Evolutionary conservation across 1,140 invertebrate genomes (phyloP), one percentile per base, ranked within the genome.

Genomic region (honey bee (Apis mellifera)): DNA sequence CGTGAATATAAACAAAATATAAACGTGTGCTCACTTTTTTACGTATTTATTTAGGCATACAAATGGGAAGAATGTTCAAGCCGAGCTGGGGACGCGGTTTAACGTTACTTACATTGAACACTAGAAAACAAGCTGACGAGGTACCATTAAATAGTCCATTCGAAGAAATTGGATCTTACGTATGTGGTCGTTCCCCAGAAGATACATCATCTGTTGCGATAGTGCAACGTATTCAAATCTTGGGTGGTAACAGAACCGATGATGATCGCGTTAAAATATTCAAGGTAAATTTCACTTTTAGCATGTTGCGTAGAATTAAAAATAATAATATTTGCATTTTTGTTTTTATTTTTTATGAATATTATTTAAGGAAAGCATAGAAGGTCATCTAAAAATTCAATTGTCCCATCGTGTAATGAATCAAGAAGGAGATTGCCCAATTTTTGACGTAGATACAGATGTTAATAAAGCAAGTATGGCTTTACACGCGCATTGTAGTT

Each of bases 41-140:
- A 7, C 13, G 19, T 77, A 23, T 59, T 59, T 19, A 23, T 60
- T 70, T 82, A 85, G 91, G 92, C 8, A 92, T 94, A 78, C 92
- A 96, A 95, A 94, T 92, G 89, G 96, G 96, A 1, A 95, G 96
- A 7, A 95, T 95, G 75, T 97, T 96, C 81, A 96, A 97, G 87
- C 95, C 97, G 0, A 97, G 96, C 1, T 98, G 97, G 96, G 96
- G 96, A 0, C 95, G 96, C 1, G 95, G 94, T n/a, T 95, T 96
- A 83, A 95, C 95, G 0, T 88, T 98, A 12, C 94, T 95, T 15
- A 94, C 93, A 32, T 76, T 95, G 7, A 94, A 93, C 23, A 95
- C 94, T 9, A 90, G 88, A 50, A 88, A 91, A 52, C 90, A 92
- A 72, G 92, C 91, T 0, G 86, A 87, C 19, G 86, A 90, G 50